These are phyloP conservation scores for Scrobipalpa atriplicella DNA, from an alignment of 2,888 invertebrate species.

Conservation along the genomic window DNA sequence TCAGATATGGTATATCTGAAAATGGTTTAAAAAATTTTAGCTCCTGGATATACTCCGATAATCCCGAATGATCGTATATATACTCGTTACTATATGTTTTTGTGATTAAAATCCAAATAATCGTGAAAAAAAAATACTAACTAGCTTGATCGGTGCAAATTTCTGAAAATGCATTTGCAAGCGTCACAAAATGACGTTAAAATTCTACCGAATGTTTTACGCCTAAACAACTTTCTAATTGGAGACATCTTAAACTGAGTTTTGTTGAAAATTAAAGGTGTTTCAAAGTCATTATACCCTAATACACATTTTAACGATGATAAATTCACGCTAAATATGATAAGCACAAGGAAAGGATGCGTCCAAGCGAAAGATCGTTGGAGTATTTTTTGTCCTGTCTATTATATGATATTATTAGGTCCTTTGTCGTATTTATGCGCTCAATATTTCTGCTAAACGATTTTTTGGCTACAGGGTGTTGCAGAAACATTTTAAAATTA, in stretches of 20 bases:
- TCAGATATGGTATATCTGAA: no score
- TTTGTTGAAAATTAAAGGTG: conserved; percentile 57
- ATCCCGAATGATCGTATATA: no score
- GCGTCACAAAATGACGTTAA: conserved; percentile 24
- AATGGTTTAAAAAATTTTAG: no score
- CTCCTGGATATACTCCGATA: no score
- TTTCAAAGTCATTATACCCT: conserved; percentile 57
- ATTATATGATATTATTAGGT: conserved; percentile 63
- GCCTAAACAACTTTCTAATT: conserved; percentile 43
- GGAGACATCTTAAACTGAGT: conserved; percentile 41
- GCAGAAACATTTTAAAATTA: not conserved
- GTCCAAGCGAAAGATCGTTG: conserved; percentile 53
- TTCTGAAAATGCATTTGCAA: not conserved
- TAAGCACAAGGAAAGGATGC: conserved; percentile 60
- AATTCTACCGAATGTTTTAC: conserved; percentile 35
- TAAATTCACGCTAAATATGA: conserved; percentile 60
- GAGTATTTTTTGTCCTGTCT: conserved; percentile 51
- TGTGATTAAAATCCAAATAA: no score
- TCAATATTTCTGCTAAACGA: conserved; percentile 59
- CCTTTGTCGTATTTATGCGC: conserved; percentile 61
- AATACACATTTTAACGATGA: conserved; percentile 55
- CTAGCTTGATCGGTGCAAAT: not conserved
- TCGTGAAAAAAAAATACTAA: not conserved
- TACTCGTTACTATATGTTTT: no score
- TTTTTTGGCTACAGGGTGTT: conserved; percentile 55